Conservation (phyloP, 2,113 vertebrate genomes). For the Pelecanoides urinatrix region DNA sequence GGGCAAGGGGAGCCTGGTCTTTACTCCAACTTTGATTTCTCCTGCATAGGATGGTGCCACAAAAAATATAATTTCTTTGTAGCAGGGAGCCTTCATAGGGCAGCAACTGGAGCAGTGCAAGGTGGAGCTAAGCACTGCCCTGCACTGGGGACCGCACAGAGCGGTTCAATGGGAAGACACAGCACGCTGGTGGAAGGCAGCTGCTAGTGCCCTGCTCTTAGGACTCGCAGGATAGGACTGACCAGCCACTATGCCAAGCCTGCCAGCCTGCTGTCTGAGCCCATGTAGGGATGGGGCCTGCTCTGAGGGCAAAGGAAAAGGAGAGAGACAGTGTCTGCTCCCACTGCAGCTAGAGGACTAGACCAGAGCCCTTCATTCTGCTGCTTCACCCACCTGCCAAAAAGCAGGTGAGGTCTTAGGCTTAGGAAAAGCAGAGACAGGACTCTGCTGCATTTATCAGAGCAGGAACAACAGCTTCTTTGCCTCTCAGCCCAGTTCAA, state of each 20-base stretch:
- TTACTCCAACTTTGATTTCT: neutral
- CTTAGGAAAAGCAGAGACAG: neutral
- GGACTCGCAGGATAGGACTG: neutral
- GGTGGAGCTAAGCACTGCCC: neutral
- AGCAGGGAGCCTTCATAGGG: neutral
- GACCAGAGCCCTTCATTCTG: neutral
- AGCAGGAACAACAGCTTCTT: neutral
- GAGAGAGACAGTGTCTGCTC: neutral
- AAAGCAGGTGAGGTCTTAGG: neutral
- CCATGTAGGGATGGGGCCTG: neutral
- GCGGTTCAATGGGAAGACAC: fast-evolving
- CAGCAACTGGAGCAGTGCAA: neutral
- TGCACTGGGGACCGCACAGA: neutral
- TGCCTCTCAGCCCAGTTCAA: neutral
- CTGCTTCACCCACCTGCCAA: neutral
- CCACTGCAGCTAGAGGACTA: neutral
- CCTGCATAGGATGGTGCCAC: neutral
- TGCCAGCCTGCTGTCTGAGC: neutral
- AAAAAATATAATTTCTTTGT: neutral
- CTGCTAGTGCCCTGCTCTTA: neutral
- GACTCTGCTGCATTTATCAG: neutral
- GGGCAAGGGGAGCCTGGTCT: neutral
- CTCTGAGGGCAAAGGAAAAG: neutral
- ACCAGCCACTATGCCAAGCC: neutral
- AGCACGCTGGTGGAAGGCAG: neutral